Base-by-base conservation (phyloP, 2,888 invertebrate genomes). In the Allygus modestus region DNA sequence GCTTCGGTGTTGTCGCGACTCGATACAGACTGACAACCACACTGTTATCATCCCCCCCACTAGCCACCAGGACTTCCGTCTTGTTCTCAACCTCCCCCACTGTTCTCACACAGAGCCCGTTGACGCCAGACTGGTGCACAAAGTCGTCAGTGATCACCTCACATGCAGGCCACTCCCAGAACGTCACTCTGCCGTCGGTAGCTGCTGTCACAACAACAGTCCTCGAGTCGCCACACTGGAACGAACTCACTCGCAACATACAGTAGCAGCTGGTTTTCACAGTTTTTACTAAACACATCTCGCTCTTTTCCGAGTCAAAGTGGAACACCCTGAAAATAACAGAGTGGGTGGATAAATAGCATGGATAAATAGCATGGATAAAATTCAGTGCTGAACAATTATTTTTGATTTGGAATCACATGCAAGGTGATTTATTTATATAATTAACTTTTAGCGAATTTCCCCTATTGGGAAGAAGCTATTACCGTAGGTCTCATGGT, bases 41-140 rank as follows among this genome's bases (percentile, higher is more conserved):
- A 84, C 91, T 90, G 90, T 96, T 96, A 89, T 97, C 97, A 89
- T 97, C 97, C 0, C 97, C 97, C 2, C 96, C 97, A 7, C 95
- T 95, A 0, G 93, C 91, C 79, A 97, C 88, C 58, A 95, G 88
- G 81, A 92, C 89, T 43, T 89, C 88, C 23, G 91, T 89, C 26
- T 91, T 89, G 84, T 90, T 88, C 17, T 92, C 85, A 20, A 1
- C 89, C 17, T 89, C 88, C 84, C 90, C 88, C 17, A 92, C 85
- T 20, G 89, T 75, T 85, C 90, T 89, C 28, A 92, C 90, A 88
- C 93, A 93, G 9, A 79, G 33, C 7, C 94, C 92, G 89, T 96
- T 97, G 51, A 97, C 94, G 1, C 97, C 97, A 4, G 96, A 95
- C 89, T 94, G 94, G 89, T 97, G 96, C 0, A 93, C 91, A 85